Percentiles rank a stretch among this genome's conserved stretches.
phyloP scores from a whole-genome alignment of 2,797 vertebrate genomes.

The Arnoldichthys spilopterus region DNA sequence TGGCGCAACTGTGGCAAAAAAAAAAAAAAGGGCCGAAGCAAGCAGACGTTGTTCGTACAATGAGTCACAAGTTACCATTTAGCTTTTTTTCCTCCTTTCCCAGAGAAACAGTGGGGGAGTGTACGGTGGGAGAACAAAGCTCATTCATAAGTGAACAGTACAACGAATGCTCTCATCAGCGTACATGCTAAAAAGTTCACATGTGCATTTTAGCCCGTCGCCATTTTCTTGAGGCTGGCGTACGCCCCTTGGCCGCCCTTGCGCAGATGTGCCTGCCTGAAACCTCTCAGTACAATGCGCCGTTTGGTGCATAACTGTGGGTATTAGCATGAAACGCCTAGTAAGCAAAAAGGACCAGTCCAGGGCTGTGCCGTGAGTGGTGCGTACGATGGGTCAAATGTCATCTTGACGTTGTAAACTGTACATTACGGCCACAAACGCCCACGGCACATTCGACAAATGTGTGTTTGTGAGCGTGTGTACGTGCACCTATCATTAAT shows the following conservation, averaged over 20 bases:
- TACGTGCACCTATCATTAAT: slow-evolving; percentile 40
- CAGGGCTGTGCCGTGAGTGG: not conserved
- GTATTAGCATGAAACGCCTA: too few species aligned
- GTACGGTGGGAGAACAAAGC: slow-evolving; percentile 1
- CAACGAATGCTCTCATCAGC: slow-evolving; percentile 17
- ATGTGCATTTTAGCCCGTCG: not conserved
- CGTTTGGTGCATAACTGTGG: not conserved
- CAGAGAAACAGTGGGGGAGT: not conserved
- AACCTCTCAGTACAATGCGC: not conserved
- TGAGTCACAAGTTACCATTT: slow-evolving; percentile 22
- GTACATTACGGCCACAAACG: not conserved
- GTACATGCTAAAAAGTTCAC: slow-evolving; percentile 19
- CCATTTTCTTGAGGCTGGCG: not conserved
- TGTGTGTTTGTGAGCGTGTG: not conserved
- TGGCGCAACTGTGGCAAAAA: not conserved
- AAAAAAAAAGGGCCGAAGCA: not conserved
- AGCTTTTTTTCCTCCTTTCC: not conserved
- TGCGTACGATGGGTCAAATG: not conserved
- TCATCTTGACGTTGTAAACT: not conserved
- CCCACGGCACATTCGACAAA: not conserved
- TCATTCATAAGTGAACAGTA: slow-evolving; percentile 15
- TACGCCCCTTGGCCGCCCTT: not conserved
- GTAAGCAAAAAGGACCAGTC: too few species aligned
- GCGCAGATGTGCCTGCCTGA: not conserved
- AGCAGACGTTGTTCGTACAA: slow-evolving; percentile 4